Evolutionary conservation across 2,888 invertebrate species (phyloP), one percentile per base, ranked within the genome.

Genomic region (Microplitis manilae): DNA sequence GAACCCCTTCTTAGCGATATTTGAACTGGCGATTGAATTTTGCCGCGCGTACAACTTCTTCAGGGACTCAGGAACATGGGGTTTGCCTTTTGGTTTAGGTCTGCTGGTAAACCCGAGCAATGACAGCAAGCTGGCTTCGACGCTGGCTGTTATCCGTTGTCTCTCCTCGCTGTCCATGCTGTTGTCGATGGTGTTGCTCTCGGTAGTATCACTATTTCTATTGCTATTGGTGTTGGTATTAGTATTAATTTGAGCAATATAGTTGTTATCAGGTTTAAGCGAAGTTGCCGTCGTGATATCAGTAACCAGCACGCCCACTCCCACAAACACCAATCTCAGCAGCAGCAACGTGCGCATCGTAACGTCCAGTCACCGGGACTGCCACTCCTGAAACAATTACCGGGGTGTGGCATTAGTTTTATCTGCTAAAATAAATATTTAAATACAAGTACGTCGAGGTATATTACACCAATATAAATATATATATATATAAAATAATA

Each of bases 21-120:
- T 92, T 70, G 93, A 92, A 80, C 93, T 93, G 85, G 93, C 93
- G 83, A 92, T 92, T 85, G 92, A 93, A 90, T 92, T 93, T 83
- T 94, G 94, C 84, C 92, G 91, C 80, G 92, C 91, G 91, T 97
- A 97, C 81, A 97, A 92, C 87, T 95, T 92, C 89, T 94, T 93
- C 93, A 97, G 93, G 84, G 95, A 95, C 86, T 94, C 94, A 79
- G 97, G 97, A 87, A 97, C 91, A 84, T 92, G 91, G 59, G 91
- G 87, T 79, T 90, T 90, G 82, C 91, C 90, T 81, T 91, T 89
- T 79, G 92, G 90, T 88, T 89, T 91, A 81, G 92, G 95, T 90
- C 93, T 90, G 79, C 89, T 90, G 79, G 90, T 90, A 83, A 94
- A 90, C 64, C 94, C 94, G 84, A 94, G 91, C 90, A 93, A 88